Base-by-base conservation (phyloP, 2,113 vertebrate genomes). In the Coptodon bakossiorum region DNA sequence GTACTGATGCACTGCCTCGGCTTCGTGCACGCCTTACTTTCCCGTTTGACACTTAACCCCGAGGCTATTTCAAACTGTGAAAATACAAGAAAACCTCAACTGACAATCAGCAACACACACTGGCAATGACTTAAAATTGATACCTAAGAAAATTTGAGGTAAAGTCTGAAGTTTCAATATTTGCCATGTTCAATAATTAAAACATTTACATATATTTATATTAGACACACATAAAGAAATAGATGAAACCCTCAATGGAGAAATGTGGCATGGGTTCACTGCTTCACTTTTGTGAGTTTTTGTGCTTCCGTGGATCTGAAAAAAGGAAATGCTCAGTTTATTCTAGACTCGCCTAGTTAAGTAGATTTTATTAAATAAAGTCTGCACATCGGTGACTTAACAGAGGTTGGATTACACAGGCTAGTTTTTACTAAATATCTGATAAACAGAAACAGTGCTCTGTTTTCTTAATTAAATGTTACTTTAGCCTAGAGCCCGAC, bases 141-240 rank as follows among this genome's bases (percentile, higher is more conserved):
- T 68, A 79, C 34, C 31, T 54, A 83, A 68, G 53, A 91, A 83
- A 71, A 80, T 92, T 53, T 95, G 95, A 96, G 92, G 93, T 95
- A 94, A 96, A 90, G 88, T 92, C 80, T 71, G 61, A 88, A 92
- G 82, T 91, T 85, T 88, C 81, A 90, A 89, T 91, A 85, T 90
- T 92, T 86, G 83, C 88, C 54, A 78, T 76, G 43, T 87, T 92
- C 84, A 80, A 45, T 85, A 81, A 86, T 87, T 73, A 91, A 83
- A 38, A 88, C 57, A 78, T 63, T 29, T 66, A 48, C 80, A 76
- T 82, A 34, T 88, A 43, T 61, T 66, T n/a, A 87, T 71, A 89
- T 22, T 38, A 86, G 84, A 95, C 87, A 76, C 52, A 90, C 45
- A 88, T 31, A 81, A 87, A 81, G 89, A 29, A 87, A 73, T 71